Conservation (phyloP, 2,797 vertebrate genomes). For the Epinephelus awoara region DNA sequence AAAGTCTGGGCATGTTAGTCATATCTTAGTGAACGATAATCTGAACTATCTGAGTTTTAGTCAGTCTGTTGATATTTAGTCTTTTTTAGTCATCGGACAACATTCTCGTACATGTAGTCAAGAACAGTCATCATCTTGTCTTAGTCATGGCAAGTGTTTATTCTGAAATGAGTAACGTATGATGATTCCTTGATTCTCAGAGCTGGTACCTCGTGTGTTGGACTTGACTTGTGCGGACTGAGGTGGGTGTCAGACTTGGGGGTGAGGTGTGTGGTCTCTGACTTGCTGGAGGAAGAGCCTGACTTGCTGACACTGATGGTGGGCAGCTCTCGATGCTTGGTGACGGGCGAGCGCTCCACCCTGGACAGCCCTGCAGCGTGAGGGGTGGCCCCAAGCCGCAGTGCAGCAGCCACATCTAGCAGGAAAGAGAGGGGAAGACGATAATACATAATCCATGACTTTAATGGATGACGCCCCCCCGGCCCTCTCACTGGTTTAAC, state of each 20-base stretch:
- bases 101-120: too few relatives aligned
- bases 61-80: too few relatives aligned
- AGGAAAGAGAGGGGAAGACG: slow-evolving; percentile 31
- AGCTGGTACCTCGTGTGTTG: slow-evolving; percentile 92
- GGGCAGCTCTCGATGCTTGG: slow-evolving; percentile 83
- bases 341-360: slow-evolving; percentile 80
- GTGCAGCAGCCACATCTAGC: slow-evolving; percentile 82
- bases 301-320: slow-evolving; percentile 85
- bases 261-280: slow-evolving; percentile 88
- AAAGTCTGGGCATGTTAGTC: too few relatives aligned
- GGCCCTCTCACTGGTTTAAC: slow-evolving; percentile 54
- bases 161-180: too few relatives aligned
- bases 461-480: slow-evolving; percentile 27
- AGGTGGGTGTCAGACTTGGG: slow-evolving; percentile 87
- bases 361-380: slow-evolving; percentile 79
- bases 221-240: slow-evolving; percentile 94
- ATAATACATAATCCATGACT: slow-evolving; percentile 53
- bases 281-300: slow-evolving; percentile 91
- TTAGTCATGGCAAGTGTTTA: too few relatives aligned
- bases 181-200: slow-evolving; percentile 27
- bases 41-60: too few relatives aligned
- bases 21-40: too few relatives aligned
- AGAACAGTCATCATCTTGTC: too few relatives aligned
- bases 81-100: too few relatives aligned
- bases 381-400: slow-evolving; percentile 79